phyloP scores from a whole-genome alignment of 2,888 invertebrate species.

The Lasioglossum morio region DNA sequence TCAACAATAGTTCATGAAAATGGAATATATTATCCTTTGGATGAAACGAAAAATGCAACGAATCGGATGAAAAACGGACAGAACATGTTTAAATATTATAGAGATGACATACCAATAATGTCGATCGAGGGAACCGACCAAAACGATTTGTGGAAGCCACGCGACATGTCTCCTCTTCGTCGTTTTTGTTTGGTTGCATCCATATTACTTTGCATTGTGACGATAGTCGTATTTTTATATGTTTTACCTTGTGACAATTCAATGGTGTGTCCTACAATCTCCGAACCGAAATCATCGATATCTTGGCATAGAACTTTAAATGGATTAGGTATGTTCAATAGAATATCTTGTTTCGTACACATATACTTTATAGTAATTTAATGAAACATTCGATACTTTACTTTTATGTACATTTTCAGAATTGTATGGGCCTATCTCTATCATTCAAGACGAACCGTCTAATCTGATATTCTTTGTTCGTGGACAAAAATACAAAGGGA shows the following conservation, averaged over 20 bases:
- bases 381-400: neutral
- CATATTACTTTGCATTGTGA: conserved; percentile 89
- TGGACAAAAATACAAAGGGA: conserved; percentile 84
- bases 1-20: conserved; percentile 74
- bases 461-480: conserved; percentile 91
- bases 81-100: conserved; percentile 77
- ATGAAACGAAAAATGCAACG: conserved; percentile 78
- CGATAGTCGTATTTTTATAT: conserved; percentile 91
- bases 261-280: conserved; percentile 87
- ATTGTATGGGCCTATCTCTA: conserved; percentile 79
- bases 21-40: conserved; percentile 79
- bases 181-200: conserved; percentile 90
- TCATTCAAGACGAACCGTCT: conserved; percentile 76
- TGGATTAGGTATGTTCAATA: conserved; percentile 81
- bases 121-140: conserved; percentile 77
- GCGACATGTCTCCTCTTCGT: conserved; percentile 88
- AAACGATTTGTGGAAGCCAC: conserved; percentile 81
- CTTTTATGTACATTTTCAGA: conserved; percentile 75
- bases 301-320: conserved; percentile 84
- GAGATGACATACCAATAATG: conserved; percentile 82
- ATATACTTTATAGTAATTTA: neutral
- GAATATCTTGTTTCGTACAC: conserved; percentile 15
- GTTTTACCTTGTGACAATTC: conserved; percentile 91
- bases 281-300: conserved; percentile 74
- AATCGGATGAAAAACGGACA: conserved; percentile 76